phyloP scores from a whole-genome alignment of 1,140 invertebrate genomes.

The Belonocnema kinseyi region DNA sequence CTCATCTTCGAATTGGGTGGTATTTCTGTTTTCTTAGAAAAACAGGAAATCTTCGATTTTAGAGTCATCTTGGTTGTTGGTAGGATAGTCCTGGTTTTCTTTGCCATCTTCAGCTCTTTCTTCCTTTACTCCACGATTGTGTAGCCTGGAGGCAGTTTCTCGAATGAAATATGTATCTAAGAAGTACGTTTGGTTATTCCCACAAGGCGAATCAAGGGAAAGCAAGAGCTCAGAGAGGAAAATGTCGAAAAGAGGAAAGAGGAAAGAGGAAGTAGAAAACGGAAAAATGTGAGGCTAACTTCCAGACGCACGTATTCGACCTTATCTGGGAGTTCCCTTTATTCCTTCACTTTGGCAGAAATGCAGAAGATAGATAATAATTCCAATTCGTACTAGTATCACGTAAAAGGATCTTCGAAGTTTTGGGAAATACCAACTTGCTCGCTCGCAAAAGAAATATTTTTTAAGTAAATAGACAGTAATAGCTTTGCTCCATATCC shows the following conservation, averaged over 20 bases:
- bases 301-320: not conserved
- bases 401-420: slow-evolving; percentile 1
- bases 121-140: slow-evolving; percentile 51
- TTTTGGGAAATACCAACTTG: not conserved
- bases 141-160: slow-evolving; percentile 56
- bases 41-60: not conserved
- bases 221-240: slow-evolving; percentile 39
- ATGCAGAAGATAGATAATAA: not conserved
- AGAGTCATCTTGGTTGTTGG: not conserved
- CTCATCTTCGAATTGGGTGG: not conserved
- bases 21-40: not conserved
- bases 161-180: slow-evolving; percentile 62
- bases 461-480: not conserved
- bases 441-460: not conserved
- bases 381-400: slow-evolving; percentile 5
- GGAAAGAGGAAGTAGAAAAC: slow-evolving; percentile 34
- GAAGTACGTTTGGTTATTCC: slow-evolving; percentile 54
- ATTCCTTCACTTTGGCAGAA: slow-evolving; percentile 7
- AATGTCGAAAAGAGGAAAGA: slow-evolving; percentile 49
- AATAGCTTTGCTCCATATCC: not conserved
- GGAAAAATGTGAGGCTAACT: slow-evolving; percentile 38
- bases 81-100: not conserved
- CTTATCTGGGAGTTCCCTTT: not conserved
- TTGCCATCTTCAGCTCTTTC: slow-evolving; percentile 45
- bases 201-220: slow-evolving; percentile 49